Evolutionary conservation across 2,113 vertebrate species (phyloP).

Genomic region (Toxotes jaculatrix): DNA sequence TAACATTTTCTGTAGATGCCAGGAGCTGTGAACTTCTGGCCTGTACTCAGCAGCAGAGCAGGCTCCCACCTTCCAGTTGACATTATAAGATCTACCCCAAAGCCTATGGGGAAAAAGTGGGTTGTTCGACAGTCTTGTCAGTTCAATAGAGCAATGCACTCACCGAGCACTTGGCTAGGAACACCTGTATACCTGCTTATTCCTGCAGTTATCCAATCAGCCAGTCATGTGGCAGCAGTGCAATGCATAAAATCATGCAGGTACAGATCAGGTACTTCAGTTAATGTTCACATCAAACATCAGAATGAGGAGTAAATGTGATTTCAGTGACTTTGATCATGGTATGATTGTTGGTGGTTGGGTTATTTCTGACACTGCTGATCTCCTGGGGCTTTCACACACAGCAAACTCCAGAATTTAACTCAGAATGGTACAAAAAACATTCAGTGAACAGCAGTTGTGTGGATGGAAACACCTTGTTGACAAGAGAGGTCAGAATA

Average conservation of each 20-base stretch:
- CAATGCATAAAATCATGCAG: not conserved
- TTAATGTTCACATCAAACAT: too few relatives aligned
- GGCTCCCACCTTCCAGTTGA: constrained; percentile 9
- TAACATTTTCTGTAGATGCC: constrained; percentile 37
- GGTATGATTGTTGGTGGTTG: not conserved
- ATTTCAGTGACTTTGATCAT: too few relatives aligned
- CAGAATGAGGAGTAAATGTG: too few relatives aligned
- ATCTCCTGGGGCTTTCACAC: not conserved
- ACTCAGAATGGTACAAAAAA: too few relatives aligned
- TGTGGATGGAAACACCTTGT: too few relatives aligned
- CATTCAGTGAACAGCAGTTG: too few relatives aligned
- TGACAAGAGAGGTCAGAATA: not conserved
- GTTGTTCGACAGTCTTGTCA: constrained; percentile 4
- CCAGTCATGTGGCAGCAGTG: not conserved
- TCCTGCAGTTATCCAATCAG: not conserved
- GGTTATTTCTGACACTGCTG: not conserved
- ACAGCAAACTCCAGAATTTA: not conserved
- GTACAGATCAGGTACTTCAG: not conserved
- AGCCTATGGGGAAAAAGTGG: constrained; percentile 18
- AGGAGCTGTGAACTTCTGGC: constrained; percentile 37
- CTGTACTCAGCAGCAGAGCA: constrained; percentile 36
- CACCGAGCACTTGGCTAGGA: not conserved
- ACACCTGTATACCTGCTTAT: not conserved
- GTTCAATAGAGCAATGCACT: constrained; percentile 20
- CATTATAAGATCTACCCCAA: constrained; percentile 41